phyloP scores from a whole-genome alignment of 2,113 vertebrate species.

The Blennius ocellaris region DNA sequence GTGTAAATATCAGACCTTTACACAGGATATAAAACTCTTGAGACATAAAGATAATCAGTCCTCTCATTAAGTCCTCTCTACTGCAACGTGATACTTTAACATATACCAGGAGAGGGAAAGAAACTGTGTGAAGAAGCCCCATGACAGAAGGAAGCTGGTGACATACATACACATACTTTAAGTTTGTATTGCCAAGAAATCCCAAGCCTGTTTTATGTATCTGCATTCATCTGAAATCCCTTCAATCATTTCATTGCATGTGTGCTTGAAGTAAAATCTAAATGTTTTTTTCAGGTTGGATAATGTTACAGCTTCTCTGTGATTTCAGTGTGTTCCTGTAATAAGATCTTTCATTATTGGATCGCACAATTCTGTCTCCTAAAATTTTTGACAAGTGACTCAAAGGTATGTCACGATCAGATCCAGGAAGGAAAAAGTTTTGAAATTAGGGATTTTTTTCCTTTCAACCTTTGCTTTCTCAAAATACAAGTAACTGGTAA shows the following conservation, averaged over 20 bases:
- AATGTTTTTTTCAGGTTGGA: neutral
- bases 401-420: too few relatives aligned
- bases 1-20: too few relatives aligned
- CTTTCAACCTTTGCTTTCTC: too few relatives aligned
- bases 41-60: neutral
- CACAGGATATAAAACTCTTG: neutral
- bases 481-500: too few relatives aligned
- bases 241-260: neutral
- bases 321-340: neutral
- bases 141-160: neutral
- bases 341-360: neutral
- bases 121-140: neutral
- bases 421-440: too few relatives aligned
- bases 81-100: neutral
- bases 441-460: too few relatives aligned
- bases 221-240: neutral
- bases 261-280: neutral
- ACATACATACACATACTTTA: neutral
- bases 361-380: neutral
- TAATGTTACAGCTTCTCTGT: neutral
- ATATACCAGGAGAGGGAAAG: neutral
- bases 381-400: neutral
- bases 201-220: neutral
- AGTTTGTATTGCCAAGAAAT: constrained; percentile 2
- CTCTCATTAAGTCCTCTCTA: too few relatives aligned